phyloP scores from a whole-genome alignment of 2,888 invertebrate genomes.

The Lasioglossum calceatum region DNA sequence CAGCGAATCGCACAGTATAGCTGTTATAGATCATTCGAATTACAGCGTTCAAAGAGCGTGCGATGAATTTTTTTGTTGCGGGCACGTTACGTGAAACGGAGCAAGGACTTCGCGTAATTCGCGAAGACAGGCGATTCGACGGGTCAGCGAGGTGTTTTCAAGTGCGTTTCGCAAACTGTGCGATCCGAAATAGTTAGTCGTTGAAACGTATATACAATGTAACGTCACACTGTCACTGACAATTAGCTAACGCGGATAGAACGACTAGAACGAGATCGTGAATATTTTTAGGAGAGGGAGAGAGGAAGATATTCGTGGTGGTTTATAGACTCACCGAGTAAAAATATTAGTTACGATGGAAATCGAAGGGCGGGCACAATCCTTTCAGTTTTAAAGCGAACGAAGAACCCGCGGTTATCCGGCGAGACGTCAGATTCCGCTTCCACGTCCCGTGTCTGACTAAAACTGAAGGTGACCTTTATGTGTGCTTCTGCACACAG shows the following conservation, averaged over 20 bases:
- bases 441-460: conserved; percentile 73
- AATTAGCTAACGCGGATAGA: not conserved
- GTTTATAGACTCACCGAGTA: conserved; percentile 38
- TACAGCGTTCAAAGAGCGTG: not conserved
- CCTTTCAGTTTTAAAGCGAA: not conserved
- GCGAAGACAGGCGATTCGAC: not conserved
- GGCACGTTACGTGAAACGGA: not conserved
- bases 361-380: conserved; percentile 7
- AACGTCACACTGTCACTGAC: conserved; percentile 48
- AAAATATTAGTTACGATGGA: conserved; percentile 9
- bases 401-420: not conserved
- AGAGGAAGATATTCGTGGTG: not conserved
- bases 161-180: not conserved
- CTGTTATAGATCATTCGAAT: conserved; percentile 25
- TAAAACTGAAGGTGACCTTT: conserved; percentile 83
- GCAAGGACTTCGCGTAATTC: not conserved
- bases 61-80: not conserved
- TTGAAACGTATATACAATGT: conserved; percentile 20
- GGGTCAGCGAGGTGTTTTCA: not conserved
- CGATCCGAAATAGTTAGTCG: not conserved
- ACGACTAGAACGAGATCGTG: not conserved
- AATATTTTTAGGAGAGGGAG: not conserved
- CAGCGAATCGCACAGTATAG: conserved; percentile 1
- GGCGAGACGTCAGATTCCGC: conserved; percentile 53
- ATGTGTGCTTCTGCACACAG: conserved; percentile 48